Evolutionary conservation across 2,888 invertebrate species (phyloP), one percentile per base, ranked within the genome.

Genomic region (Aelia acuminata): DNA sequence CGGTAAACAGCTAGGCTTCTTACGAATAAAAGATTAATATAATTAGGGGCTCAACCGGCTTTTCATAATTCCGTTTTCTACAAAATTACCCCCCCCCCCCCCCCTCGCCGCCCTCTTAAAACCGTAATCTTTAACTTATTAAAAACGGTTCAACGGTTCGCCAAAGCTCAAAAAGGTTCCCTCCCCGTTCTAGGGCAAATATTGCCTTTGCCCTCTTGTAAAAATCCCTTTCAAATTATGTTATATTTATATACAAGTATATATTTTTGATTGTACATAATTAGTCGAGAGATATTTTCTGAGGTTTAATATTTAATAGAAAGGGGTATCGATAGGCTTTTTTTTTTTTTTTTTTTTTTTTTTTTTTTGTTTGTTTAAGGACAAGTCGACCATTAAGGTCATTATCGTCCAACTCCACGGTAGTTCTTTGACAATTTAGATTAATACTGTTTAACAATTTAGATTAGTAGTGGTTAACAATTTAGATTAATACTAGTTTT

Each of bases 121-220:
- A 63, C 63, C 63, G 63, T 63, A 63, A 63, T 63, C 63, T 63
- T 63, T 63, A 63, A 63, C 31, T 63, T 63, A 63, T 63, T 63
- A 63, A 63, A 63, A 63, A 63, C 63, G 63, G 63, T 63, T 63
- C 63, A 63, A 63, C 63, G 63, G 63, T 63, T 35, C 31, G 31
- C 63, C 63, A 63, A 31, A 63, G 63, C 63, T 63, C 63, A 63
- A 63, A 31, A 63, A 63, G 63, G 63, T 26, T 4, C 63, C 20
- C 63, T 7, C 57, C 11, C 63, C 20, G 31, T 7, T 8, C 31
- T 18, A 31, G 63, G 63, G 63, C 4, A 63, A 63, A 63, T 63
- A 63, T 63, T 63, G 31, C 63, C 7, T 63, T 63, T 63, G 15
- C 31, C 31, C 63, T 18, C 31, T 63, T 63, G 31, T 63, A 63